Conservation (phyloP, 2,113 vertebrate species). For the Bambusicola thoracicus region DNA sequence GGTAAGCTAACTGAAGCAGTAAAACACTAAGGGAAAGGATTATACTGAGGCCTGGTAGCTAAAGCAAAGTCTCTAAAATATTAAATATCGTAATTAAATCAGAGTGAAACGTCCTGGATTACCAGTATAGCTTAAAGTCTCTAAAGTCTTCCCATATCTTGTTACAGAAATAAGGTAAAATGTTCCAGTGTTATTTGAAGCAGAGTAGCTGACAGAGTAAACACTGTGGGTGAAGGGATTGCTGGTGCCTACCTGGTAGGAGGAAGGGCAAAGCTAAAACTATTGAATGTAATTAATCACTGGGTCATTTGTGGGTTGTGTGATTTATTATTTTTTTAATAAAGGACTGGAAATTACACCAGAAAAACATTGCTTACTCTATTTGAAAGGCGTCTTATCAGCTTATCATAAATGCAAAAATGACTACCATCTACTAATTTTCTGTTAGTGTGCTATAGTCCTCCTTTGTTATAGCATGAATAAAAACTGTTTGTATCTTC, state of each 20-base stretch:
- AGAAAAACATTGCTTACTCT: neutral
- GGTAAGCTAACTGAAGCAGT: slow-evolving; percentile 37
- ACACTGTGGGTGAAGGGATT: slow-evolving; percentile 39
- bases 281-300: slow-evolving; percentile 12
- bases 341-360: neutral
- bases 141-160: slow-evolving; percentile 47
- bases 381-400: neutral
- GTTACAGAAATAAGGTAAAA: slow-evolving; percentile 46
- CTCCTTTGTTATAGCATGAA: neutral
- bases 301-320: slow-evolving; percentile 35
- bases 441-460: neutral
- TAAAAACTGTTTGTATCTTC: neutral
- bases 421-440: neutral
- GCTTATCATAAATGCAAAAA: neutral
- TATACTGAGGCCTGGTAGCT: slow-evolving; percentile 19
- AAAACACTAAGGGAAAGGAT: slow-evolving; percentile 29
- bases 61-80: slow-evolving; percentile 18
- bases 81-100: slow-evolving; percentile 41
- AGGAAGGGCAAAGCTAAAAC: slow-evolving; percentile 53
- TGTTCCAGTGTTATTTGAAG: slow-evolving; percentile 24
- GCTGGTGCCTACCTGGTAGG: slow-evolving; percentile 24
- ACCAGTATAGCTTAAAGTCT: neutral
- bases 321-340: neutral
- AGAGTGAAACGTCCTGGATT: slow-evolving; percentile 21
- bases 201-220: slow-evolving; percentile 17